A percentile compares a stretch with the other conserved stretches of the same genome.
Conservation (phyloP, 2,113 vertebrate genomes). For the Helogale parvula region DNA sequence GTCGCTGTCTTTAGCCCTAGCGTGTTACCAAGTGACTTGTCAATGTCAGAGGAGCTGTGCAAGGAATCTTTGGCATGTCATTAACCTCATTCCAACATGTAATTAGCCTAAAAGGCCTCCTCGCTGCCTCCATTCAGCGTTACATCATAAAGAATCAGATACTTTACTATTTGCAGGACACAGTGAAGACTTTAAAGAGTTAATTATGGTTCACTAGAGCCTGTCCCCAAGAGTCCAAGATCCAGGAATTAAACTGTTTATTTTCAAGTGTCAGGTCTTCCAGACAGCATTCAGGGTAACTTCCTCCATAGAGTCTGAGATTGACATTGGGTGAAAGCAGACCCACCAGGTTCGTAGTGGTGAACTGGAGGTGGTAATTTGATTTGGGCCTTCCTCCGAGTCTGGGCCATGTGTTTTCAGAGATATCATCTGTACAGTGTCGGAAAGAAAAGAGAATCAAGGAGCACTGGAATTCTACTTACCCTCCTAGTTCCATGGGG, state of each 20-base stretch:
- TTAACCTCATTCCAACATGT: constrained; percentile 79
- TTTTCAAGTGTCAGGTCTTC: constrained; percentile 43
- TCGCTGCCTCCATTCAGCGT: constrained; percentile 72
- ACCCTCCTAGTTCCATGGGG: not conserved
- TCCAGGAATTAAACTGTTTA: constrained; percentile 60
- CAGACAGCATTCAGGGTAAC: no score
- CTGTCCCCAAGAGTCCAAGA: constrained; percentile 55
- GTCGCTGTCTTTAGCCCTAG: not conserved
- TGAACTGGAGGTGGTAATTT: not conserved
- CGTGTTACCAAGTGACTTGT: constrained; percentile 58
- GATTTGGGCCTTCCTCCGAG: not conserved
- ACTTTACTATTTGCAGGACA: constrained; percentile 67
- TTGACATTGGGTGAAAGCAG: not conserved
- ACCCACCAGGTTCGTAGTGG: accelerated
- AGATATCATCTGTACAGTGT: not conserved
- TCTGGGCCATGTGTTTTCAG: not conserved
- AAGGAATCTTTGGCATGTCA: constrained; percentile 70
- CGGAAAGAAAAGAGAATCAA: not conserved
- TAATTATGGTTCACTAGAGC: constrained; percentile 77
- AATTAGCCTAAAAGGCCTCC: constrained; percentile 78
- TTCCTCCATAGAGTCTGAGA: not conserved
- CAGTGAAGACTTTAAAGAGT: constrained; percentile 76
- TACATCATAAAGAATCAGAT: constrained; percentile 76
- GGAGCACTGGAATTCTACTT: constrained; percentile 39
- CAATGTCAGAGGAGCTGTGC: constrained; percentile 46